These are phyloP conservation scores for Euplexia lucipara DNA, from an alignment of 2,888 invertebrate genomes.

Conservation along the genomic window DNA sequence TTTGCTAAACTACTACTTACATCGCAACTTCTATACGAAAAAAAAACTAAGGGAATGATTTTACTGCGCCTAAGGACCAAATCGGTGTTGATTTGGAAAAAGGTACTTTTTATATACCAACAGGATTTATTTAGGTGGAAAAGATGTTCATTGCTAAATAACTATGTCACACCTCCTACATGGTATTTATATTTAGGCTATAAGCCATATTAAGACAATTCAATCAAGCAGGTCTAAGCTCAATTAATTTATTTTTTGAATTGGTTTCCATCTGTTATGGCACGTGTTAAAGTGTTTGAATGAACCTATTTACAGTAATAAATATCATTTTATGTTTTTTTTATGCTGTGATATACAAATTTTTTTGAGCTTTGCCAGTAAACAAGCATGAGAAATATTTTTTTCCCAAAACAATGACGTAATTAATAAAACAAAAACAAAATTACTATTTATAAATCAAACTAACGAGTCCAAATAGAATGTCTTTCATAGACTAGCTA, in stretches of 20 bases:
- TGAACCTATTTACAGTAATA: too few species aligned
- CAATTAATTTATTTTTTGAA: background rate
- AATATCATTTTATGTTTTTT: too few species aligned
- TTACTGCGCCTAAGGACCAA: too few species aligned
- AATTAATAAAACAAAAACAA: background rate
- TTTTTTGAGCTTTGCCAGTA: background rate
- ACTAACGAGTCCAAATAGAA: background rate
- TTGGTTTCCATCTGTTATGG: background rate
- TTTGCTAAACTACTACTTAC: background rate
- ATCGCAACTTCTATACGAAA: too few species aligned
- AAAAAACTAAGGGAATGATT: too few species aligned
- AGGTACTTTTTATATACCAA: too few species aligned
- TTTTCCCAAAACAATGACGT: background rate
- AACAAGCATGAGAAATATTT: background rate
- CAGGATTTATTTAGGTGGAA: background rate
- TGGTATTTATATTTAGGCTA: too few species aligned
- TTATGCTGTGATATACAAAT: too few species aligned
- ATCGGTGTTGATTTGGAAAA: too few species aligned
- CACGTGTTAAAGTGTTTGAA: background rate
- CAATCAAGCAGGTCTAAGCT: too few species aligned
- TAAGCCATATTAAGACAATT: too few species aligned
- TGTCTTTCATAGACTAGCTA: background rate
- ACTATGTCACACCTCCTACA: background rate
- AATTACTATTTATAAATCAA: constrained; percentile 9
- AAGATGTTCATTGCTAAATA: background rate